Evolutionary conservation across 2,888 invertebrate genomes (phyloP), one percentile per base, ranked within the genome.

Genomic region (Sisyra nigra): DNA sequence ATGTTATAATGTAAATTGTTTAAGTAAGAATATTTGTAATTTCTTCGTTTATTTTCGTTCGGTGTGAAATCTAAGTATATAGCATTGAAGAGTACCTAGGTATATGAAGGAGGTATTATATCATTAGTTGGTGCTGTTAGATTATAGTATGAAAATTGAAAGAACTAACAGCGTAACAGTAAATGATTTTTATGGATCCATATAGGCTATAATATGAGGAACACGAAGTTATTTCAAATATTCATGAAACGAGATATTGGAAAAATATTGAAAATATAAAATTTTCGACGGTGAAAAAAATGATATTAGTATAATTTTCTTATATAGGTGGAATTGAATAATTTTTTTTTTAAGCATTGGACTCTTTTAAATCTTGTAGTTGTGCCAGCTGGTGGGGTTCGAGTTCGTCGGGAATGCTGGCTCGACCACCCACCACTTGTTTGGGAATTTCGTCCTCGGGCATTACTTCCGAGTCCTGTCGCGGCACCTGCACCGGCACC

Each of bases 331-430:
- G 24, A 24, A 24, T 24, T 24, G 24, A 24, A 24, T n/a, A 19
- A 24, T 13, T n/a, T 39, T 15, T 13, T 13, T 34, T 52, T 66
- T 83, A 89, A 68, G 89, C 89, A 64, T 88, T 88, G 47, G 89
- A 89, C 65, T 89, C 89, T 62, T 89, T 89, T 46, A 89, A 72
- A 59, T 85, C 83, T 58, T 88, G 86, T 53, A 89, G 73, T 58
- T 86, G 76, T 47, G 87, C 88, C 54, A 89, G 71, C 60, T 88
- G 88, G 57, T 87, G 85, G 19, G 87, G 85, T 55, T 87, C 88
- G 48, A 89, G 69, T 61, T 88, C 89, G 63, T 88, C 88, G 32
- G 88, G 88, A 58, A 88, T 84, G 54, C 82, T 83, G 46, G 84
- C 84, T 45, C 84, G 69, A 37, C 84, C 83, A 18, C 82, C 84